A percentile compares a stretch with the other conserved stretches of the same genome.
Evolutionary conservation across 1,140 invertebrate species (phyloP).

Genomic region (Sinella curviseta): DNA sequence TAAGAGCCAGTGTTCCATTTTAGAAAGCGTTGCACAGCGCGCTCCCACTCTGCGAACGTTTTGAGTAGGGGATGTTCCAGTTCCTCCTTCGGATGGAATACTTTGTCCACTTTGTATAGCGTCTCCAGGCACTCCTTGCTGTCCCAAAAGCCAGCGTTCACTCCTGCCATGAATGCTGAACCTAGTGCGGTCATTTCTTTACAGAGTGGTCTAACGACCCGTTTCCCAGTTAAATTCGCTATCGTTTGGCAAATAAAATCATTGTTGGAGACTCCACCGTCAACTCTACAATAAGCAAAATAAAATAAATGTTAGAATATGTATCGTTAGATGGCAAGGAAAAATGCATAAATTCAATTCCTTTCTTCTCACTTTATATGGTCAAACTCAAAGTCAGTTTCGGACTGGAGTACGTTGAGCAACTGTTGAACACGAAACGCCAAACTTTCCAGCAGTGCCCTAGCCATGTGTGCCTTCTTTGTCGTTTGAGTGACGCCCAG

Average conservation of each 20-base stretch:
- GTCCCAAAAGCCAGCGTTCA: slow-evolving; percentile 71
- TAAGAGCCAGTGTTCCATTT: slow-evolving; percentile 63
- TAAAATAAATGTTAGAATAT: slow-evolving; percentile 9
- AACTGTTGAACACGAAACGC: slow-evolving; percentile 79
- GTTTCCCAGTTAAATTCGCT: slow-evolving; percentile 72
- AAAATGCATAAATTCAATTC: background rate
- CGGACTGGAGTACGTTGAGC: slow-evolving; percentile 67
- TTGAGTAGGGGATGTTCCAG: slow-evolving; percentile 38
- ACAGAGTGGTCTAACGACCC: slow-evolving; percentile 68
- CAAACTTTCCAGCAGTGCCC: slow-evolving; percentile 82
- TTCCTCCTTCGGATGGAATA: slow-evolving; percentile 59
- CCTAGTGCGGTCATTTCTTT: slow-evolving; percentile 77
- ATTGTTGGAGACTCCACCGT: slow-evolving; percentile 90
- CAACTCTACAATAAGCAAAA: slow-evolving; percentile 66
- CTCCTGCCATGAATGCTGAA: slow-evolving; percentile 76
- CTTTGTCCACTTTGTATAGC: slow-evolving; percentile 62
- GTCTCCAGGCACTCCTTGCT: slow-evolving; percentile 65
- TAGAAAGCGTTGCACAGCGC: slow-evolving; percentile 67
- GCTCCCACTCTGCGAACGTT: slow-evolving; percentile 62
- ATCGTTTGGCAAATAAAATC: slow-evolving; percentile 86
- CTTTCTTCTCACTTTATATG: slow-evolving; percentile 65
- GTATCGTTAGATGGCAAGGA: background rate
- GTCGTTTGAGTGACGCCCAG: slow-evolving; percentile 81
- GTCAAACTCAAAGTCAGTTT: slow-evolving; percentile 64
- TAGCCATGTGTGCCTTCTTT: slow-evolving; percentile 73